A percentile compares a stretch with the other conserved stretches of the same genome.
These are phyloP conservation scores for Tinea pellionella DNA, from an alignment of 2,888 invertebrate genomes.

Conservation along the genomic window DNA sequence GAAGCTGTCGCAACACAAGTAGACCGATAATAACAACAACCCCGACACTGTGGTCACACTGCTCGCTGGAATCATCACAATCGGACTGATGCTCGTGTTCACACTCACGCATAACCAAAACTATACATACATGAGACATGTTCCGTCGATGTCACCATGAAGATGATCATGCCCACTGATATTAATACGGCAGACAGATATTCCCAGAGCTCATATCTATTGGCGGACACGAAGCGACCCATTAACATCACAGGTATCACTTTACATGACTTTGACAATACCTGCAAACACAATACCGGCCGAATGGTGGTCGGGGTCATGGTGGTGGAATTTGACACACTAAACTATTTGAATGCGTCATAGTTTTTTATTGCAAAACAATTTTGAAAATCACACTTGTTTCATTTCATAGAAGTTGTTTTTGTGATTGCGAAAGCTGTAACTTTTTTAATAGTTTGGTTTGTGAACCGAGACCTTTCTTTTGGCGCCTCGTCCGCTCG, in stretches of 20 bases:
- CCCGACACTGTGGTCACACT: conserved; percentile 86
- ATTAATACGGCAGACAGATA: conserved; percentile 91
- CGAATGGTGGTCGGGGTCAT: too few relatives aligned
- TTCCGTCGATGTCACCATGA: conserved; percentile 80
- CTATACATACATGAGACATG: neutral
- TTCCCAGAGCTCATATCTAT: conserved; percentile 90
- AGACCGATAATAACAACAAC: conserved; percentile 84
- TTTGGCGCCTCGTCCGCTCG: too few relatives aligned
- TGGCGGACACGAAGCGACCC: conserved; percentile 91
- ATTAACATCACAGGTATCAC: conserved; percentile 98
- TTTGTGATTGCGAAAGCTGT: too few relatives aligned
- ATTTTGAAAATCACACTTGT: too few relatives aligned
- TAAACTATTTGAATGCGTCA: too few relatives aligned
- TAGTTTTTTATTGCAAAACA: too few relatives aligned
- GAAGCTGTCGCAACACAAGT: conserved; percentile 96
- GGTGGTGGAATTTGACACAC: too few relatives aligned
- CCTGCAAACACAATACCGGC: conserved; percentile 62
- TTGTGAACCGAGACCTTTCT: too few relatives aligned
- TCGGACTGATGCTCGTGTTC: too few relatives aligned
- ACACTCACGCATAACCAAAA: neutral
- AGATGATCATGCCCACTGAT: conserved; percentile 92
- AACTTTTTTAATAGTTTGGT: too few relatives aligned
- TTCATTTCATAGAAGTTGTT: too few relatives aligned
- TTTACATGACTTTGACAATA: conserved; percentile 97
- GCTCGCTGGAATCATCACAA: conserved; percentile 50